Evolutionary conservation across 2,888 invertebrate species (phyloP).

Genomic region (Hydraecia micacea): DNA sequence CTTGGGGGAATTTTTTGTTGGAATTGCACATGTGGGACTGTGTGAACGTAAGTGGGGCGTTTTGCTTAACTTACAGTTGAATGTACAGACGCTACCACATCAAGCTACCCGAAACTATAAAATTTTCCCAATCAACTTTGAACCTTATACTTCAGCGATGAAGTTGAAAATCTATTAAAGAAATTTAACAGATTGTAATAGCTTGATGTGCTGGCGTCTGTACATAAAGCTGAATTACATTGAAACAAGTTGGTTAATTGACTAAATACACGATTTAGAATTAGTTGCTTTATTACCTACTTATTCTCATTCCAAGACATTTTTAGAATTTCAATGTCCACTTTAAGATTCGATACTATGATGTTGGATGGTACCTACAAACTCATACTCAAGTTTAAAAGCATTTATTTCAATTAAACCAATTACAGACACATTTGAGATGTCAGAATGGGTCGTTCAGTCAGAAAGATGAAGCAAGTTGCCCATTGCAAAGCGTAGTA

Average conservation of each 20-base stretch:
- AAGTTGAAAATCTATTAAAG: no score
- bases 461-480: background rate
- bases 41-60: background rate
- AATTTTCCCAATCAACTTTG: no score
- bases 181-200: no score
- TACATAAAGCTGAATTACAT: background rate
- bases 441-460: background rate
- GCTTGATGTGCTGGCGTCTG: no score
- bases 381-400: background rate
- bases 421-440: background rate
- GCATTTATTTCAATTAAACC: background rate
- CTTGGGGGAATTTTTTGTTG: constrained; percentile 10
- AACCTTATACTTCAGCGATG: no score
- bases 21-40: constrained; percentile 21
- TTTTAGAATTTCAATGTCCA: background rate
- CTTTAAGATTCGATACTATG: background rate
- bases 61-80: background rate
- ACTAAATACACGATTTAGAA: background rate
- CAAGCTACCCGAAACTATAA: no score
- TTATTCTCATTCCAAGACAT: background rate
- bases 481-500: background rate
- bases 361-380: background rate
- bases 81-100: no score
- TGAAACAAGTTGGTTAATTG: background rate
- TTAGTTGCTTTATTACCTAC: background rate